Conservation (phyloP, 2,797 vertebrate genomes). For the Labroides dimidiatus region DNA sequence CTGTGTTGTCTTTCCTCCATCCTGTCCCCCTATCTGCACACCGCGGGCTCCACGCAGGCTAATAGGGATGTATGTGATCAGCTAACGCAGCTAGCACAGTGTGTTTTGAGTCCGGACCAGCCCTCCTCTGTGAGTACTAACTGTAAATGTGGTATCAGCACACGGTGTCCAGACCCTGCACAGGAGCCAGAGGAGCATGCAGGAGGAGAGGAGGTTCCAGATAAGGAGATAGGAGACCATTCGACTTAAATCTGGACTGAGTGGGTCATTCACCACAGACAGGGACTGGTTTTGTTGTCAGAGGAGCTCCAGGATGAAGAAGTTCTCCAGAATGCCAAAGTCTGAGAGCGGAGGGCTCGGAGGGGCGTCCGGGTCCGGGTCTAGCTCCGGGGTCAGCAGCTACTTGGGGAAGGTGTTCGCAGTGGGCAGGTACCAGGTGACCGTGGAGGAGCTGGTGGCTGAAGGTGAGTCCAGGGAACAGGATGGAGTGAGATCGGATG, state of each 20-base stretch:
- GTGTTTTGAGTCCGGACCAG: slow-evolving; percentile 17
- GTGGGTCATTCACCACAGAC: no score
- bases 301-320: slow-evolving; percentile 87
- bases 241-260: slow-evolving; percentile 26
- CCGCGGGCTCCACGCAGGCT: slow-evolving; percentile 27
- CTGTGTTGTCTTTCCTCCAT: not conserved
- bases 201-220: slow-evolving; percentile 55
- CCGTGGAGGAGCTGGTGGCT: slow-evolving; percentile 92
- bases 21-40: slow-evolving; percentile 6
- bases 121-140: not conserved
- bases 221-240: slow-evolving; percentile 60
- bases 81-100: slow-evolving; percentile 39
- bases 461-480: slow-evolving; percentile 85
- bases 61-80: slow-evolving; percentile 53
- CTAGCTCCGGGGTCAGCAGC: slow-evolving; percentile 79
- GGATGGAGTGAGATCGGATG: no score
- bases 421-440: slow-evolving; percentile 92
- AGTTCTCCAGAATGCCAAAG: slow-evolving; percentile 96
- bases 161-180: slow-evolving; percentile 43
- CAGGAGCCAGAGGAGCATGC: slow-evolving; percentile 64
- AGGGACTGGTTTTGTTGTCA: slow-evolving; percentile 12
- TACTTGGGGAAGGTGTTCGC: slow-evolving; percentile 89
- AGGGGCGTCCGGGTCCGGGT: slow-evolving; percentile 76
- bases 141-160: not conserved
- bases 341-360: slow-evolving; percentile 90